Conservation (phyloP, 35 echinoderm and acorn worm genomes). For the Lytechinus pictus region DNA sequence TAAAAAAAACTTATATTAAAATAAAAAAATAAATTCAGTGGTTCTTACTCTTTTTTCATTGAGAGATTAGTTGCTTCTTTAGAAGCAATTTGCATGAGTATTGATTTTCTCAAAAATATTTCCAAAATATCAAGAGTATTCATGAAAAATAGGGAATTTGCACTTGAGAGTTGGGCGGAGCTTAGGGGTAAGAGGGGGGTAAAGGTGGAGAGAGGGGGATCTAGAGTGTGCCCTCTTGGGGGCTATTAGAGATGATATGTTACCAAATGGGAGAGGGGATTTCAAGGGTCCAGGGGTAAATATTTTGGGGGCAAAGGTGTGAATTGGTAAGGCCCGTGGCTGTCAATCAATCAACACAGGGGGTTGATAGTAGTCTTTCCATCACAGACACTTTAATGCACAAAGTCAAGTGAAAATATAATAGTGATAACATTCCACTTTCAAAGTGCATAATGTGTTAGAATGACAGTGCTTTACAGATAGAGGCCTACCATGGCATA, state of each 20-base stretch:
- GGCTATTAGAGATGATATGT: constrained; percentile 18
- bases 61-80: too few relatives aligned
- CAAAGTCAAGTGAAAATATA: too few relatives aligned
- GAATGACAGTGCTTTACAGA: too few relatives aligned
- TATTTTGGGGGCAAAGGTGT: constrained; percentile 17
- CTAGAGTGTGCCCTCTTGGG: neutral
- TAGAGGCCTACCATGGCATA: too few relatives aligned
- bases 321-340: neutral
- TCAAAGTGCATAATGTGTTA: too few relatives aligned
- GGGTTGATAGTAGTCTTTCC: neutral
- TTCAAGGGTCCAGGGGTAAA: neutral
- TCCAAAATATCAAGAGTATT: neutral
- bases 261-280: constrained; percentile 9
- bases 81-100: neutral
- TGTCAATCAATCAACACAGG: neutral
- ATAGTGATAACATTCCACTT: too few relatives aligned
- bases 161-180: neutral
- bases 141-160: neutral
- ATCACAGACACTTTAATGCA: neutral
- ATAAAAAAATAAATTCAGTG: too few relatives aligned
- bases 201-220: neutral
- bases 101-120: neutral
- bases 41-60: too few relatives aligned
- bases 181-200: neutral
- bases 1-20: neutral